Conservation (phyloP, 2,888 invertebrate genomes). For the Liopterus haemorrhoidalis region DNA sequence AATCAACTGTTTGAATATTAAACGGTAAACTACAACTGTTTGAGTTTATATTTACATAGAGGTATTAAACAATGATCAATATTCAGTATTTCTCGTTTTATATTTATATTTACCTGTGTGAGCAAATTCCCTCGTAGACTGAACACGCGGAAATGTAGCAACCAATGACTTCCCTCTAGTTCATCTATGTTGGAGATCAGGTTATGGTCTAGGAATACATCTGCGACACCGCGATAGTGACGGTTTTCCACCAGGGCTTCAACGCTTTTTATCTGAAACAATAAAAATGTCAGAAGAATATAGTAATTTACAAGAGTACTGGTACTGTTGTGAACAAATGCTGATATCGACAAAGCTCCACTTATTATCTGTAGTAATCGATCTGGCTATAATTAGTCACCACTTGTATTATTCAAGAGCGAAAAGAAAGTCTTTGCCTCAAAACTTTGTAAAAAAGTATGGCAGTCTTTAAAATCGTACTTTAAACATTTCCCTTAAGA, state of each 20-base stretch:
- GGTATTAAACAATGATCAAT: too few relatives aligned
- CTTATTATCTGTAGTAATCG: constrained; percentile 30
- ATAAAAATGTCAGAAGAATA: constrained; percentile 8
- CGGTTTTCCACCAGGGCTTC: constrained; percentile 58
- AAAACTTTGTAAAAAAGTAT: too few relatives aligned
- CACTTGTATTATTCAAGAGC: too few relatives aligned
- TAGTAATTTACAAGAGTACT: constrained; percentile 5
- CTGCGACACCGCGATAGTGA: constrained; percentile 61
- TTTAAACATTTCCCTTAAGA: too few relatives aligned
- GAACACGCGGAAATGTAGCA: constrained; percentile 69
- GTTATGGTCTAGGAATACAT: constrained; percentile 74
- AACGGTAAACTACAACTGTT: too few relatives aligned
- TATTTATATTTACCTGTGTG: constrained; percentile 53
- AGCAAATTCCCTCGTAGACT: constrained; percentile 69
- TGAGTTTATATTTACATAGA: too few relatives aligned
- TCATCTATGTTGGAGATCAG: constrained; percentile 59
- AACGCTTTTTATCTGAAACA: constrained; percentile 57
- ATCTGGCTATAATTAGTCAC: too few relatives aligned
- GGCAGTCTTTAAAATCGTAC: too few relatives aligned
- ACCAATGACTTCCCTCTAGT: constrained; percentile 73
- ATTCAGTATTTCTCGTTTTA: too few relatives aligned
- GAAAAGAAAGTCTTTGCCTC: too few relatives aligned
- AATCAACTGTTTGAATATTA: too few relatives aligned
- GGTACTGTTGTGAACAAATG: constrained; percentile 1
- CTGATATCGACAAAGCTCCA: constrained; percentile 10